phyloP scores from a whole-genome alignment of 1,140 invertebrate species.

The Aphidius gifuensis region DNA sequence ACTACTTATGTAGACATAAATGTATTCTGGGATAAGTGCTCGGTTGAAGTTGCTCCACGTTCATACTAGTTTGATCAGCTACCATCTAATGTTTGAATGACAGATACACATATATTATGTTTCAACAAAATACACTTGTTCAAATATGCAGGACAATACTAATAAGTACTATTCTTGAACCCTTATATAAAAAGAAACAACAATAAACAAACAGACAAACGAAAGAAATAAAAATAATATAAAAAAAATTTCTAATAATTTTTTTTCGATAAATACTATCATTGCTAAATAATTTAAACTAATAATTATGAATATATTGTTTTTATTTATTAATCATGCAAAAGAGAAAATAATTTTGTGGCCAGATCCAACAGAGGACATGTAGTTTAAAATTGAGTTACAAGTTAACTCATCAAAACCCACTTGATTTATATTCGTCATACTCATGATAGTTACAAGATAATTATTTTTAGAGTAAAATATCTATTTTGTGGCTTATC shows the following conservation, averaged over 20 bases:
- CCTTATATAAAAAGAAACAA: neutral
- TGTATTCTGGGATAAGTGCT: constrained; percentile 20
- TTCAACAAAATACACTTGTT: neutral
- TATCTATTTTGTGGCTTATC: too few species aligned
- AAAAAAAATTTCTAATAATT: neutral
- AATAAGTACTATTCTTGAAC: neutral
- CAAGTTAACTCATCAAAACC: too few species aligned
- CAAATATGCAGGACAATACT: neutral
- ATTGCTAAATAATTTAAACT: too few species aligned
- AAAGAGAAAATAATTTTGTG: too few species aligned
- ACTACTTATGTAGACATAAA: constrained; percentile 15
- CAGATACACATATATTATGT: neutral
- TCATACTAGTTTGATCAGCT: neutral
- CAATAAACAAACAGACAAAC: neutral
- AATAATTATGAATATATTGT: too few species aligned
- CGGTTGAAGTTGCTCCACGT: neutral
- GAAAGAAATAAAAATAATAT: neutral
- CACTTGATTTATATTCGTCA: too few species aligned
- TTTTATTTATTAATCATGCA: too few species aligned
- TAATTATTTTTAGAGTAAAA: too few species aligned
- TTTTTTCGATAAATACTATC: too few species aligned
- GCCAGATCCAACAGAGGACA: too few species aligned
- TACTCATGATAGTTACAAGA: too few species aligned
- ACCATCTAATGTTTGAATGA: neutral
- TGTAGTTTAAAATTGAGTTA: too few species aligned